These are phyloP conservation scores for Lycaena phlaeas DNA, from an alignment of 2,888 invertebrate species.

Conservation along the genomic window DNA sequence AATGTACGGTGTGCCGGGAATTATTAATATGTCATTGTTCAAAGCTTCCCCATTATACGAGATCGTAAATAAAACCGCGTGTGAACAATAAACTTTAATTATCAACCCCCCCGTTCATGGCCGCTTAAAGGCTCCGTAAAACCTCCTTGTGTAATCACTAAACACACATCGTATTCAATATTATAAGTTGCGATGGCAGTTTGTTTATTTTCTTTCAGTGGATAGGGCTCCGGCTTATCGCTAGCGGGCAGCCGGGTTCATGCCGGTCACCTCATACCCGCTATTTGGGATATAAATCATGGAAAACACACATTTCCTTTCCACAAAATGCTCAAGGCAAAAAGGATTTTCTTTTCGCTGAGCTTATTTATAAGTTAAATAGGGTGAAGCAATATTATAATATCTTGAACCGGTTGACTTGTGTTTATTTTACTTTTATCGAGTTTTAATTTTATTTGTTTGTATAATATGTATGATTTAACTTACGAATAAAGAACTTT, in stretches of 20 bases:
- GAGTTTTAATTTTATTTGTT: too few species aligned
- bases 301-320: constrained; percentile 66
- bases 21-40: constrained; percentile 1
- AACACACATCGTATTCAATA: constrained; percentile 16
- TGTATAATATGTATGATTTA: too few species aligned
- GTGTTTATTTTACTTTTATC: background rate
- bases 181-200: constrained; percentile 47
- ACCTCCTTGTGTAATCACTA: constrained; percentile 12
- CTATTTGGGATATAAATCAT: constrained; percentile 66
- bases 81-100: constrained; percentile 29
- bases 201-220: constrained; percentile 66
- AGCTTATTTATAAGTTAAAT: constrained; percentile 40
- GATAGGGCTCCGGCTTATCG: constrained; percentile 63
- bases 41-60: constrained; percentile 5
- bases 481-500: too few species aligned
- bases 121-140: constrained; percentile 35
- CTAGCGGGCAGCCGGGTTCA: constrained; percentile 54
- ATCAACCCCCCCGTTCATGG: constrained; percentile 24
- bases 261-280: constrained; percentile 46
- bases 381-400: constrained; percentile 19
- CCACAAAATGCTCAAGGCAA: constrained; percentile 51
- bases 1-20: too few species aligned
- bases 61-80: constrained; percentile 12
- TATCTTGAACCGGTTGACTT: constrained; percentile 13
- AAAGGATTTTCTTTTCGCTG: constrained; percentile 47